phyloP scores from a whole-genome alignment of 1,140 invertebrate species.

The Drosophila pachea region DNA sequence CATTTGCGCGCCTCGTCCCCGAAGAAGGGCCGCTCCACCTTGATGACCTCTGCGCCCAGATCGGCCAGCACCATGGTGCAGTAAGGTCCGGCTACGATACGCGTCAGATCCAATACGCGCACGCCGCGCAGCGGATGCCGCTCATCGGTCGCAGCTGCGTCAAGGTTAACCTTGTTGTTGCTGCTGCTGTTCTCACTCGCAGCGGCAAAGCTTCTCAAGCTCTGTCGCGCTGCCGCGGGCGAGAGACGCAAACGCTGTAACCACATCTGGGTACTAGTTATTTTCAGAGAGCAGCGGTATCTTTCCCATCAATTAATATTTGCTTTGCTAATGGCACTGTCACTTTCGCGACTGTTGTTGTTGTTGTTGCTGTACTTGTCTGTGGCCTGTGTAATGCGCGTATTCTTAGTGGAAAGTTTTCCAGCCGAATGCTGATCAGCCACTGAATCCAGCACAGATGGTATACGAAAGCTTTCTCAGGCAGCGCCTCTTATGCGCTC shows the following conservation, averaged over 20 bases:
- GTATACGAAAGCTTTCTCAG: slow-evolving; percentile 23
- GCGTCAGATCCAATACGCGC: slow-evolving; percentile 89
- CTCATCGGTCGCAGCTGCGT: slow-evolving; percentile 24
- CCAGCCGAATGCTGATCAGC: slow-evolving; percentile 14
- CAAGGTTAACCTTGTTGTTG: slow-evolving; percentile 16
- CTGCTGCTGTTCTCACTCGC: slow-evolving; percentile 14
- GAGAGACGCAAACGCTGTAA: slow-evolving; percentile 7
- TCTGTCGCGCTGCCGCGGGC: slow-evolving; percentile 25
- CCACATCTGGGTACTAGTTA: slow-evolving; percentile 7
- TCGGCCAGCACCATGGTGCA: slow-evolving; percentile 97
- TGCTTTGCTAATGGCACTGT: slow-evolving; percentile 11
- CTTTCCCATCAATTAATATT: slow-evolving; percentile 8
- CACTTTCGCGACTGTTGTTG: slow-evolving; percentile 10
- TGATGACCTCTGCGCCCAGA: slow-evolving; percentile 96
- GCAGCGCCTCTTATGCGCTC: slow-evolving; percentile 5
- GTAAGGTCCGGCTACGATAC: slow-evolving; percentile 90
- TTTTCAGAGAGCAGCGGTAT: neutral
- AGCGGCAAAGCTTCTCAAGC: slow-evolving; percentile 64
- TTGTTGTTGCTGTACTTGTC: neutral
- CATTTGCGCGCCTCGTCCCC: slow-evolving; percentile 94
- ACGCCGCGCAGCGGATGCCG: slow-evolving; percentile 81
- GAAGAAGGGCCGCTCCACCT: slow-evolving; percentile 87
- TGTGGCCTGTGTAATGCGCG: neutral
- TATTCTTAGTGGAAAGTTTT: slow-evolving; percentile 39
- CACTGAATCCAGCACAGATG: slow-evolving; percentile 17